A percentile compares a stretch with the other conserved stretches of the same genome.
Conservation (phyloP, 2,113 vertebrate species). For the Dasyornis broadbenti region DNA sequence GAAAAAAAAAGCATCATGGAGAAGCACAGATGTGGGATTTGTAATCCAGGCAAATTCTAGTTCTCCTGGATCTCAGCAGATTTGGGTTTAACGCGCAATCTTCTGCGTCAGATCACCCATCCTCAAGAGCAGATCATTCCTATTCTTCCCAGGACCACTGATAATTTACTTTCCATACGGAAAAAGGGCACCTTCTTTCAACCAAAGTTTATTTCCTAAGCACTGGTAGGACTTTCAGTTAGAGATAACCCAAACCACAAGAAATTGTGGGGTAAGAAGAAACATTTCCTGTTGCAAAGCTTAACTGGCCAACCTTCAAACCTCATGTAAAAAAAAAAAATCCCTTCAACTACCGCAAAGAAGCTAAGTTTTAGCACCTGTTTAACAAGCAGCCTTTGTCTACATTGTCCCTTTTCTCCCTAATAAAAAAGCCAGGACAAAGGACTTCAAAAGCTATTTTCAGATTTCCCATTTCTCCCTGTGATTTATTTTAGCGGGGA, state of each 20-base stretch:
- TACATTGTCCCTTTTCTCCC: background rate
- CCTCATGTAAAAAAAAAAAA: background rate
- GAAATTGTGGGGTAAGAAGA: background rate
- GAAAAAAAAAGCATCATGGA: rapidly evolving
- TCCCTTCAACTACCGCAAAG: background rate
- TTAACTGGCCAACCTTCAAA: background rate
- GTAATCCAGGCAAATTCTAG: background rate
- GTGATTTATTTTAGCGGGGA: background rate
- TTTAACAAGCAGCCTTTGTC: background rate
- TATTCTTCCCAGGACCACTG: background rate
- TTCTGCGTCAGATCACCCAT: background rate
- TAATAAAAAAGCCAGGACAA: background rate
- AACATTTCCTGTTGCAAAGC: background rate
- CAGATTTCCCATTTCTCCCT: background rate
- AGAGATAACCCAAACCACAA: background rate
- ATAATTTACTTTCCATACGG: rapidly evolving
- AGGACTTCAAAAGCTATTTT: background rate
- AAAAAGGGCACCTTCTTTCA: background rate
- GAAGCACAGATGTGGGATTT: background rate
- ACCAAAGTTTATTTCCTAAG: background rate
- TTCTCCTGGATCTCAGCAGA: background rate
- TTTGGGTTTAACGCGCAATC: background rate
- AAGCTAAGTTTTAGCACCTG: background rate
- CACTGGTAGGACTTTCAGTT: background rate
- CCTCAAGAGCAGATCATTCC: background rate